Conservation (phyloP, 2,888 invertebrate genomes). For the Xanthorhoe spadicearia region DNA sequence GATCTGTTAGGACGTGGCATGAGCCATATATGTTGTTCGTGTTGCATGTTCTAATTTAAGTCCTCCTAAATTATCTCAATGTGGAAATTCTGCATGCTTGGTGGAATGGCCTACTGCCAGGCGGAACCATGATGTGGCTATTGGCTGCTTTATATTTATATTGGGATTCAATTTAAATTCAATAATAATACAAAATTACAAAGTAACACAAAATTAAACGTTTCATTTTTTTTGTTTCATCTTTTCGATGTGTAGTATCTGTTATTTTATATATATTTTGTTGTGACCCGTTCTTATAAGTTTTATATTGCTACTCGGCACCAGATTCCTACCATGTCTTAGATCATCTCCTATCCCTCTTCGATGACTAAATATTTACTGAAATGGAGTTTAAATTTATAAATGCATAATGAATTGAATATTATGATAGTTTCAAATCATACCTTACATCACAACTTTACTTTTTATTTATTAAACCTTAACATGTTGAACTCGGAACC, state of each 20-base stretch:
- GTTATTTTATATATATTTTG: constrained; percentile 46
- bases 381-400: constrained; percentile 13
- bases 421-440: constrained; percentile 28
- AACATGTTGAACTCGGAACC: constrained; percentile 21
- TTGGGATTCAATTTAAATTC: constrained; percentile 53
- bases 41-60: constrained; percentile 80
- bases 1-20: constrained; percentile 74
- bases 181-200: constrained; percentile 38
- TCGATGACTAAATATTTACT: constrained; percentile 14
- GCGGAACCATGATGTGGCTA: constrained; percentile 72
- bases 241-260: constrained; percentile 1
- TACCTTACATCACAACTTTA: constrained; percentile 35
- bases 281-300: constrained; percentile 55
- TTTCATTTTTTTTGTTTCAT: constrained; percentile 2
- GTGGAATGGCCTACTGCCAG: constrained; percentile 81
- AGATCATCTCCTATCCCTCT: constrained; percentile 49
- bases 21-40: constrained; percentile 82
- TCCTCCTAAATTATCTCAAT: constrained; percentile 70
- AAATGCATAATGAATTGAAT: constrained; percentile 40
- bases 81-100: constrained; percentile 80
- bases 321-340: constrained; percentile 59
- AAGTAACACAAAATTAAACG: constrained; percentile 28
- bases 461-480: constrained; percentile 36
- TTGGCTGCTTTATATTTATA: constrained; percentile 74
- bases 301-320: constrained; percentile 52